A percentile compares a stretch with the other conserved stretches of the same genome.
Evolutionary conservation across 64 coral and sea anemone genomes (phyloP).

Genomic region (Stichodactyla helianthus): DNA sequence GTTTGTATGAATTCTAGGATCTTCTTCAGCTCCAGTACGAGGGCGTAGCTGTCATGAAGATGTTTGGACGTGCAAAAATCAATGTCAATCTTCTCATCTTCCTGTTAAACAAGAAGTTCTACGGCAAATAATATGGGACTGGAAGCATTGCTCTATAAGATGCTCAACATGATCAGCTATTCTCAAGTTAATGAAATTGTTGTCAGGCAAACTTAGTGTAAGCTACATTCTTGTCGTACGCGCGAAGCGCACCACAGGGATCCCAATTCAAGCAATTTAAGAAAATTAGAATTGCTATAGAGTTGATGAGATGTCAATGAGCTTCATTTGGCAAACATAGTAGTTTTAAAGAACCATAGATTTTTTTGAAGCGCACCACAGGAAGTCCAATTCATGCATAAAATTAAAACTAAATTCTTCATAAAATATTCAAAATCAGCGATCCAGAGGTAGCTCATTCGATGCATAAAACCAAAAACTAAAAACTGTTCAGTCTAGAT

Average conservation of each 20-base stretch:
- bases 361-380: neutral
- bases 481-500: neutral
- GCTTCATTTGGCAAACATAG: neutral
- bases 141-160: neutral
- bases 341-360: neutral
- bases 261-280: neutral
- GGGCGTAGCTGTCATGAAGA: slow-evolving; percentile 99
- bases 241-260: slow-evolving; percentile 7
- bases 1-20: slow-evolving; percentile 39
- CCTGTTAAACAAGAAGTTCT: slow-evolving; percentile 99
- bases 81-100: slow-evolving; percentile 97
- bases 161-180: neutral
- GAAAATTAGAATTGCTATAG: neutral
- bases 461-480: neutral
- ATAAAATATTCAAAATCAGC: neutral
- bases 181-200: neutral
- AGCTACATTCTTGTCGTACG: neutral
- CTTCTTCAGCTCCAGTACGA: slow-evolving; percentile 95
- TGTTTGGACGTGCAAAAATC: slow-evolving; percentile 97
- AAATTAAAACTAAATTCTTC: too few species aligned
- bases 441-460: neutral
- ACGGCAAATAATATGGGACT: slow-evolving; percentile 81
- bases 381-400: neutral
- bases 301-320: neutral
- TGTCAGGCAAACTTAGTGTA: neutral